These are phyloP conservation scores for Phalacrocorax aristotelis DNA, from an alignment of 2,113 vertebrate species.

Conservation along the genomic window DNA sequence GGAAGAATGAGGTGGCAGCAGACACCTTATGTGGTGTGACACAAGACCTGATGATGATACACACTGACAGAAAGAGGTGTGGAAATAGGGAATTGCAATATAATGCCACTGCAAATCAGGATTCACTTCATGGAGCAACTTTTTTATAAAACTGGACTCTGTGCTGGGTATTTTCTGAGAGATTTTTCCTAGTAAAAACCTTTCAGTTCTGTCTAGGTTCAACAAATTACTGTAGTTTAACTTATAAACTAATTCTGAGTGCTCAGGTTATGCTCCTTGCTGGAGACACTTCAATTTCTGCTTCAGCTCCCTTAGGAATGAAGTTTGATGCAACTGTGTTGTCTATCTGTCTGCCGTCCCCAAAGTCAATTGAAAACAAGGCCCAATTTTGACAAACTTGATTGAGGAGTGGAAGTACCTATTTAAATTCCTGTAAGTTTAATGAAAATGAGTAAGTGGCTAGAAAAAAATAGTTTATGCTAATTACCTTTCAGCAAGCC, in stretches of 20 bases:
- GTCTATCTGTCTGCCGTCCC: background rate
- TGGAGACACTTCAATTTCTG: background rate
- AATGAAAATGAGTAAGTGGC: background rate
- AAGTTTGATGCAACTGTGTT: background rate
- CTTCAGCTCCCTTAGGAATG: background rate
- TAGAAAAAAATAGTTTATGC: constrained; percentile 16
- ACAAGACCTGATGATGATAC: background rate
- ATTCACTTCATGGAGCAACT: background rate
- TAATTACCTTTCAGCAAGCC: background rate
- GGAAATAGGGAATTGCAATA: background rate
- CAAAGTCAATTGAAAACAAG: background rate
- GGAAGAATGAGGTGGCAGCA: background rate
- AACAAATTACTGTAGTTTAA: background rate
- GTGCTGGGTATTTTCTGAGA: background rate
- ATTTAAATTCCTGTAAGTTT: background rate
- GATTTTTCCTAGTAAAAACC: background rate
- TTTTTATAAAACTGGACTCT: background rate
- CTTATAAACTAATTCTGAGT: background rate
- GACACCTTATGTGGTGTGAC: background rate
- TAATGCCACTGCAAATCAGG: background rate
- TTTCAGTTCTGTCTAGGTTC: background rate
- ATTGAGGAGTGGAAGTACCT: background rate
- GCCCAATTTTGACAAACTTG: background rate
- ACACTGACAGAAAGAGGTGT: background rate
- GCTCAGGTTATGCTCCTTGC: background rate